Base-by-base conservation (phyloP, 2,797 vertebrate genomes). In the Spinus olivaceus region DNA sequence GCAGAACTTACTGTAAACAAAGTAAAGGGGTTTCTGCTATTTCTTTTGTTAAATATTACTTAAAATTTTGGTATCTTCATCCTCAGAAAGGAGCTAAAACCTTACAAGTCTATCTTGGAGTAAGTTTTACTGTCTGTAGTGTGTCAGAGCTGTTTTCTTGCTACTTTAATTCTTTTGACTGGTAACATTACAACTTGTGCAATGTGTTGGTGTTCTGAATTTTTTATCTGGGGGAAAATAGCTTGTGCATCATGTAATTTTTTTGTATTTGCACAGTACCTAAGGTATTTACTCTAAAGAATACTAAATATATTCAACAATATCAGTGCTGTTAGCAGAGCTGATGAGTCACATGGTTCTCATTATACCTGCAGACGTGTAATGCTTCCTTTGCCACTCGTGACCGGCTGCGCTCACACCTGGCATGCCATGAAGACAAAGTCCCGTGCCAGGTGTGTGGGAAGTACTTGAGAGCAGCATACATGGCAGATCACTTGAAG, bases 391-490 rank as follows among this genome's bases (percentile, higher is more conserved):
- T 99, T 95, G 99, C 99, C 84, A 99, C 99, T 64, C 98, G 99
- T 96, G 99, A 99, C 97, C 99, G 99, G 42, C 98, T 99, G 95
- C 99, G 99, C 79, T 99, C 99, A 67, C 99, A 99, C 97, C 98
- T 99, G 92, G 99, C 99, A 10, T 99, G 99, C 95, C 99, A 99
- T 10, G 99, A 99, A 95, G 99, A 99, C 98, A 99, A 99, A 97
- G 99, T 99, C 86, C 99, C 99, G 16, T 99, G 99, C 97, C 99
- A 99, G 97, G 99, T 99, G 97, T 99, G 99, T 81, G 99, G 99
- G 84, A 99, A 99, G 98, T 99, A 99, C 97, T 96, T 99, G 96
- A 96, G 99, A 87, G 99, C 99, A 49, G 99, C 99, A 2, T 99
- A 99, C 95, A 99, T 99, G 99, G 99, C 99, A 1, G 99, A 99